Conservation (phyloP, 2,888 invertebrate genomes). For the Acleris sparsana region DNA sequence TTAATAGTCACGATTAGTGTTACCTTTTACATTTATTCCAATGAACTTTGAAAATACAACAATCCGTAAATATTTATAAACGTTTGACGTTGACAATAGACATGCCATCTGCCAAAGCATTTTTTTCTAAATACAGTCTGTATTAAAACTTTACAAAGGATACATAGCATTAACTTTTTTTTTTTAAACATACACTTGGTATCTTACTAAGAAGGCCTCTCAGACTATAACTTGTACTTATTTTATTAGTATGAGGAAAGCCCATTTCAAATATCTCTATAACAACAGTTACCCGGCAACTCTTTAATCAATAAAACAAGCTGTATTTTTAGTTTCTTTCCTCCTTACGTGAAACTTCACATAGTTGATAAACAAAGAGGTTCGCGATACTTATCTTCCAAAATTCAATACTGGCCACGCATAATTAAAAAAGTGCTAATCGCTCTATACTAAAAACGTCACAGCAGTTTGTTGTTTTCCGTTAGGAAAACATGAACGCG, state of each 20-base stretch:
- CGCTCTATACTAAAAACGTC: neutral
- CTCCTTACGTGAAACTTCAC: too few species aligned
- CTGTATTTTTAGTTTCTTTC: too few species aligned
- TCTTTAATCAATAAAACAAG: too few species aligned
- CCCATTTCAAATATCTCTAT: too few species aligned
- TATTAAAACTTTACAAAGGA: neutral
- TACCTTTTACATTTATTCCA: slow-evolving; percentile 28
- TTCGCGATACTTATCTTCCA: too few species aligned
- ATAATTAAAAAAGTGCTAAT: slow-evolving; percentile 1
- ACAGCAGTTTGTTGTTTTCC: slow-evolving; percentile 45
- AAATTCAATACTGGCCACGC: neutral
- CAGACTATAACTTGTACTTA: too few species aligned
- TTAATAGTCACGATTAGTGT: neutral
- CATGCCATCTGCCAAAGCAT: slow-evolving; percentile 3
- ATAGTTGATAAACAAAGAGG: too few species aligned
- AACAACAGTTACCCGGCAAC: too few species aligned
- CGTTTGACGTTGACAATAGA: slow-evolving; percentile 1
- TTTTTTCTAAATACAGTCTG: slow-evolving; percentile 1
- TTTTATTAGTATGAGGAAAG: too few species aligned
- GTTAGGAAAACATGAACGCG: slow-evolving; percentile 41
- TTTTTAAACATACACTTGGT: too few species aligned
- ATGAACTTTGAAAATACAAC: neutral
- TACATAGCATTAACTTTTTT: too few species aligned
- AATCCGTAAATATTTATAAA: slow-evolving; percentile 17
- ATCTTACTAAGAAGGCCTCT: too few species aligned